phyloP scores from a whole-genome alignment of 2,797 vertebrate genomes.

The Acridotheres tristis region DNA sequence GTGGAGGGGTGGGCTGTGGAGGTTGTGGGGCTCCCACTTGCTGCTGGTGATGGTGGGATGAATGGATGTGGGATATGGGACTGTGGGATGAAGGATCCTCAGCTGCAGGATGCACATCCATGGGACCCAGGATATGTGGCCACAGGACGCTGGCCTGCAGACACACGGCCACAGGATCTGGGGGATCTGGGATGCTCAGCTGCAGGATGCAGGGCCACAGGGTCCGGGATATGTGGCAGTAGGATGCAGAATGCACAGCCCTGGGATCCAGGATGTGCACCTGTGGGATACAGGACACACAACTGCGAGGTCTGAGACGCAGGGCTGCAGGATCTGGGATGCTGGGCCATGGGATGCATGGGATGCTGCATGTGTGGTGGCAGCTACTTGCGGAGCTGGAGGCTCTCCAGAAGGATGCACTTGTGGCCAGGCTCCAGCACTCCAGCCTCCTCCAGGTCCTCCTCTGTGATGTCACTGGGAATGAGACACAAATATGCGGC shows the following conservation, averaged over 20 bases:
- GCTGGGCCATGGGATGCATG: not conserved
- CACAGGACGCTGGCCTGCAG: not conserved
- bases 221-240: not conserved
- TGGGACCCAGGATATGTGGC: not conserved
- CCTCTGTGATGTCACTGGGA: constrained; percentile 93
- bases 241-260: not conserved
- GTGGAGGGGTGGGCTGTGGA: not conserved
- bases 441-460: constrained; percentile 94
- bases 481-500: not conserved
- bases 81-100: not conserved
- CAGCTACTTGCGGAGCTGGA: constrained; percentile 81
- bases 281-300: not conserved
- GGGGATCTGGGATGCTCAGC: not conserved
- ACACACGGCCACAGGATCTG: not conserved
- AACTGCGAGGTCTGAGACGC: not conserved
- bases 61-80: not conserved
- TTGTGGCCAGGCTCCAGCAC: constrained; percentile 90
- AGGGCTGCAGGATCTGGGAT: not conserved
- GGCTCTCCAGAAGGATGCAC: constrained; percentile 86
- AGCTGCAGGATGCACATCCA: not conserved
- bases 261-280: not conserved
- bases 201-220: not conserved
- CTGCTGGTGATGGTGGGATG: not conserved
- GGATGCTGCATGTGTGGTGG: rapidly evolving
- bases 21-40: not conserved